Evolutionary conservation across 2,113 vertebrate species (phyloP).

Genomic region (Guaruba guarouba): DNA sequence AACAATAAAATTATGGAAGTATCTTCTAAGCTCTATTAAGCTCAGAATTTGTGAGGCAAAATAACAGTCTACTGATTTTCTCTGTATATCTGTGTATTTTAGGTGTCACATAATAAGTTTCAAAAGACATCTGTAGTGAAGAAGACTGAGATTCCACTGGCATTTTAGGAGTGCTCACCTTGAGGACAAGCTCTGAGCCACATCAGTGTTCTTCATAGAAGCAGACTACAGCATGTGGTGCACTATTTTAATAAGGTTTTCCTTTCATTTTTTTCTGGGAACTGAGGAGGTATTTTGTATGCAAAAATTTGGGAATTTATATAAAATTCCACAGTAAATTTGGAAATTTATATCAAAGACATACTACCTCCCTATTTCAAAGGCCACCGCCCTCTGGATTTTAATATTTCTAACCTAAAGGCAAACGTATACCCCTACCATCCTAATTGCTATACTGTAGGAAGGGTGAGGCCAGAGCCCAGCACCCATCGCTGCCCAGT

Average conservation of each 20-base stretch:
- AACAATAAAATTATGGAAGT: not conserved
- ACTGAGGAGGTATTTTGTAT: not conserved
- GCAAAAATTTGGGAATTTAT: not conserved
- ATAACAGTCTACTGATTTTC: not conserved
- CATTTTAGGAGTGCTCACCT: rapidly evolving
- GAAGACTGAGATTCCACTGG: not conserved
- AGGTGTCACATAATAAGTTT: not conserved
- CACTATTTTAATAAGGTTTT: not conserved
- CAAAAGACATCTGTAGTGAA: not conserved
- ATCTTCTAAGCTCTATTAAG: not conserved
- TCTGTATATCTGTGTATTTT: not conserved
- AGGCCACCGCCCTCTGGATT: not conserved
- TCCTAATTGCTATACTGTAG: not conserved
- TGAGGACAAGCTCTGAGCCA: not conserved
- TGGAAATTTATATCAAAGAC: not conserved
- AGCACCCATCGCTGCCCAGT: not conserved
- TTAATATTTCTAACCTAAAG: not conserved
- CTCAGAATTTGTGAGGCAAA: not conserved
- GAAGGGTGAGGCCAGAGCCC: not conserved
- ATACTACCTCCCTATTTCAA: not conserved
- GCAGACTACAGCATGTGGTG: not conserved
- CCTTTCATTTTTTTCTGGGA: rapidly evolving
- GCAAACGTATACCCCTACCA: not conserved
- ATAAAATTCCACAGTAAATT: not conserved
- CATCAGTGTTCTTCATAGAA: not conserved